Evolutionary conservation across 2,888 invertebrate species (phyloP).

Genomic region (Tridacna crocea): DNA sequence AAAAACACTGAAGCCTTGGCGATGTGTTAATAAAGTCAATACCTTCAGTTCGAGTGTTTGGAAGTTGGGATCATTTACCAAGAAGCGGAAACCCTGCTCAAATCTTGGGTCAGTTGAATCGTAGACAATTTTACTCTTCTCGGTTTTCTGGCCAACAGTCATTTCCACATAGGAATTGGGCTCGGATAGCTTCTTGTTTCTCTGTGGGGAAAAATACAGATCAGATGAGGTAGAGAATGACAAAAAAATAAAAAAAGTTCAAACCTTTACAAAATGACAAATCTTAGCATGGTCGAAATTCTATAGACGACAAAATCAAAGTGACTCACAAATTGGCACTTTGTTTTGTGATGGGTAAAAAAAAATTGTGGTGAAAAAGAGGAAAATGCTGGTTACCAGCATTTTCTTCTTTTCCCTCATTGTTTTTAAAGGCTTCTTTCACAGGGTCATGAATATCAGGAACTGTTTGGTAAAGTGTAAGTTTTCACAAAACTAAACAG

Average conservation of each 20-base stretch:
- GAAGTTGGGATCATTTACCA: constrained; percentile 95
- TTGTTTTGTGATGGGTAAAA: no score
- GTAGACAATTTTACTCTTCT: constrained; percentile 73
- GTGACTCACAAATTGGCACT: no score
- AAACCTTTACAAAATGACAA: background rate
- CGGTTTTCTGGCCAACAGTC: constrained; percentile 87
- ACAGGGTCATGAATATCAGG: no score
- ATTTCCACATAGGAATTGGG: constrained; percentile 94
- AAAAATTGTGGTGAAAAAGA: no score
- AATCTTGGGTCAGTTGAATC: constrained; percentile 95
- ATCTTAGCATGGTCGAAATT: no score
- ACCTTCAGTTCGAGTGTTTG: constrained; percentile 94
- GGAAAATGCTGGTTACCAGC: no score
- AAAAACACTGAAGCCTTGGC: no score
- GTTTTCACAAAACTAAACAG: no score
- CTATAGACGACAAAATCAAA: no score
- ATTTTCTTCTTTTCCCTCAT: no score
- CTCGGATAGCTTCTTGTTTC: constrained; percentile 84
- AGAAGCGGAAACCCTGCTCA: constrained; percentile 97
- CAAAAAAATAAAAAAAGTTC: background rate
- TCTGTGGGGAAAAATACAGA: constrained; percentile 63
- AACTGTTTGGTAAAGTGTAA: no score
- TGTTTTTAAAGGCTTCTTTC: no score
- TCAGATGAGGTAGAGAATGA: background rate
- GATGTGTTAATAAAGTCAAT: constrained; percentile 25